Conservation (phyloP, 2,797 vertebrate species). For the Neomorphus geoffroyi region DNA sequence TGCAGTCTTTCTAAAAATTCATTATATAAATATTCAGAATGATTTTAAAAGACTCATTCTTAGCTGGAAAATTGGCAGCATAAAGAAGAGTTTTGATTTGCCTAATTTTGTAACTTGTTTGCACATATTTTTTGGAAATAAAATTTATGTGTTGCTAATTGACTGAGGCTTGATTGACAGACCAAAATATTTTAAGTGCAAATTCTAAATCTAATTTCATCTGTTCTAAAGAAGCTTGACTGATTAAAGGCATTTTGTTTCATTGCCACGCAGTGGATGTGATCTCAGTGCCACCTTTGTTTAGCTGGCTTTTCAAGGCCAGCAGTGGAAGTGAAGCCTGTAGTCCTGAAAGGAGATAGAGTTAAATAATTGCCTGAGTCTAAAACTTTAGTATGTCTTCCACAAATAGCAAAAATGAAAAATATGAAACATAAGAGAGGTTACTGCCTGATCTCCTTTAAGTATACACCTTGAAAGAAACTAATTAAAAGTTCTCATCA, state of each 20-base stretch:
- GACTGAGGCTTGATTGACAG: constrained; percentile 20
- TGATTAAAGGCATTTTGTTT: constrained; percentile 34
- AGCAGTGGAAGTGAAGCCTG: not conserved
- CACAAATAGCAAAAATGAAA: not conserved
- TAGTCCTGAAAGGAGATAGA: not conserved
- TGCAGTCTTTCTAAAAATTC: not conserved
- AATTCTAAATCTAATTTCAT: constrained; percentile 34
- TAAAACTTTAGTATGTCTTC: not conserved
- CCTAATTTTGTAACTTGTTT: not conserved
- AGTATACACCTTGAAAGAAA: not conserved
- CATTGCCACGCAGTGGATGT: not conserved
- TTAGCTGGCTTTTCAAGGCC: not conserved
- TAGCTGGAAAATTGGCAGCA: not conserved
- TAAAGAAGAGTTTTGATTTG: not conserved
- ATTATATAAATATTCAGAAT: not conserved
- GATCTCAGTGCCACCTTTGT: not conserved
- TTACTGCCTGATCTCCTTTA: not conserved
- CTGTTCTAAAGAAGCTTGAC: constrained; percentile 20
- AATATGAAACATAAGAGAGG: not conserved
- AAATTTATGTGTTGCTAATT: constrained; percentile 8
- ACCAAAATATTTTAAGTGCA: constrained; percentile 34
- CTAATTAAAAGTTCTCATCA: not conserved
- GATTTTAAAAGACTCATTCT: not conserved
- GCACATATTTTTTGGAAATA: constrained; percentile 13
- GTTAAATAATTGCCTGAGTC: not conserved